A percentile compares a stretch with the other conserved stretches of the same genome.
Conservation (phyloP, 2,888 invertebrate species). For the Rosalia funebris region DNA sequence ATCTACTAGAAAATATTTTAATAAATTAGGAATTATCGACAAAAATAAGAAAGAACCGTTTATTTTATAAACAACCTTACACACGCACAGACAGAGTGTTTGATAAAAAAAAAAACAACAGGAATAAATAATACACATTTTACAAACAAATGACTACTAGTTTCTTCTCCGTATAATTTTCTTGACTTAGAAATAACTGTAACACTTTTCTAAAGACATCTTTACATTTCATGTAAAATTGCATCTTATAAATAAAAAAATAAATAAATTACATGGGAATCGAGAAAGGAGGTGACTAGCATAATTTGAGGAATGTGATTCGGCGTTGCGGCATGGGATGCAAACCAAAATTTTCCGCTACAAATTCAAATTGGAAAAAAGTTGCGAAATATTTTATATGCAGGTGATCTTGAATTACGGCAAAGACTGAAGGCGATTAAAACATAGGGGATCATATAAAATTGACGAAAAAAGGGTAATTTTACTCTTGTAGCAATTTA, state of each 20-base stretch:
- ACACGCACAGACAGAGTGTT: conserved; percentile 6
- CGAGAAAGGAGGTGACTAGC: conserved; percentile 1
- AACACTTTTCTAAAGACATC: conserved; percentile 2
- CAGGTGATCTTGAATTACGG: too few species aligned
- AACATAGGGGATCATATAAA: too few species aligned
- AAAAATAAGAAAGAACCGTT: conserved; percentile 22
- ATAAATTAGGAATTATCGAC: conserved; percentile 36
- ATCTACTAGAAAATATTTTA: conserved; percentile 34
- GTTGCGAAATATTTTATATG: too few species aligned
- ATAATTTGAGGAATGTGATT: conserved; percentile 4
- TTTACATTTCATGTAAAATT: conserved; percentile 26
- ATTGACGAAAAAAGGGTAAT: too few species aligned
- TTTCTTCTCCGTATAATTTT: background rate
- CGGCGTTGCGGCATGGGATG: background rate
- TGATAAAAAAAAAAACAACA: conserved; percentile 1
- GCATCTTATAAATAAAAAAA: conserved; percentile 25
- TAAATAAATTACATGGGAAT: conserved; percentile 18
- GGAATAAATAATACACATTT: background rate
- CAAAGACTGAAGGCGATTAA: too few species aligned
- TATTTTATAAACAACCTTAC: conserved; percentile 28
- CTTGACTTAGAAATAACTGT: background rate
- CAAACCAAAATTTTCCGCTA: background rate
- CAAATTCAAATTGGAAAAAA: too few species aligned
- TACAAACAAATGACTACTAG: background rate
- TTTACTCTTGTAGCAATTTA: too few species aligned